Evolutionary conservation across 2,113 vertebrate species (phyloP), one percentile per base, ranked within the genome.

Genomic region (Sphaerodactylus townsendi): DNA sequence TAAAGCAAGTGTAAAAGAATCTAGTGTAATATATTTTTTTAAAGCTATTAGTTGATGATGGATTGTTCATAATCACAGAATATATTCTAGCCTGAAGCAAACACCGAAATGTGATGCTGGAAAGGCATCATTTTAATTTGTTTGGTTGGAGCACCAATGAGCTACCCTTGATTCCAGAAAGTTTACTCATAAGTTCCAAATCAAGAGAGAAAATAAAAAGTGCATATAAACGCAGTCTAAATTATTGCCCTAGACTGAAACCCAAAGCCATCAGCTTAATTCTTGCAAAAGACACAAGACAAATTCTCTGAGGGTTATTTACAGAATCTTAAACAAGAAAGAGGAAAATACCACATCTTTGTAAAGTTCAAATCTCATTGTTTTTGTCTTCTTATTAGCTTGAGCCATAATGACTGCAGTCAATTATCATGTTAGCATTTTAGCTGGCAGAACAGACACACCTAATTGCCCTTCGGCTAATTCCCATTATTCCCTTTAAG

Each of bases 401-500:
- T 10, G 25, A 70, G 39, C 14, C 50, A 37, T 69, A 64, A 70
- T 37, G 48, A 62, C 72, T 37, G 64, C 64, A 76, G 46, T 75
- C 64, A 69, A 71, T 81, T 77, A 72, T 72, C 73, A 70, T 35
- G 46, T 81, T 70, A 86, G 68, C 72, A 81, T 86, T 86, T 82
- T 53, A 77, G 68, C 62, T 81, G 33, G n/a, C 50, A 62, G 62
- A 44, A 46, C 48, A 77, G 71, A 68, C 72, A 81, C 46, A 81
- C 33, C 79, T 70, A 82, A 39, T 17, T 71, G 73, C 84, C 84
- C 35, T 37, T 76, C 30, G 76, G 48, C 64, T 48, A 75, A 33
- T 46, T 69, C 85, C 41, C 17, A 41, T 37, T 39, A 37, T 62
- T 77, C 71, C 44, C 66, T 65, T 71, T 76, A 44, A 77, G 65